These are phyloP conservation scores for Lasius fuliginosus DNA, from an alignment of 2,888 invertebrate genomes.

Conservation along the genomic window DNA sequence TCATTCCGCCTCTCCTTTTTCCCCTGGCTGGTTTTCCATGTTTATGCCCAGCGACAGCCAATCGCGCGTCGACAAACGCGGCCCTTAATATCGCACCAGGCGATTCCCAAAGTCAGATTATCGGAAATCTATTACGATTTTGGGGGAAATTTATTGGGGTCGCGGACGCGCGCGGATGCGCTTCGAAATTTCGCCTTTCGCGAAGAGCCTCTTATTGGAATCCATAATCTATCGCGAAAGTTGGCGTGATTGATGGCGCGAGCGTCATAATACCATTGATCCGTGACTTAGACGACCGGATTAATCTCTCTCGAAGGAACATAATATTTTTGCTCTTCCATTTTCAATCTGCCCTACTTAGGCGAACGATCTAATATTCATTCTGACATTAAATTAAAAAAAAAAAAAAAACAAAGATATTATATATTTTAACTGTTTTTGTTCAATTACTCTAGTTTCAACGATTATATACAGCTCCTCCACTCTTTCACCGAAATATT, in stretches of 20 bases:
- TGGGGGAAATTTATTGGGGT: conserved; percentile 29
- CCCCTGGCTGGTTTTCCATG: not conserved
- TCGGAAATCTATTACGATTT: conserved; percentile 53
- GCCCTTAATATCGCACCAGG: conserved; percentile 29
- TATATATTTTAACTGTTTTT: not conserved
- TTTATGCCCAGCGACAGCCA: conserved; percentile 10
- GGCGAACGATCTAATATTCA: not conserved
- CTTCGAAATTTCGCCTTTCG: conserved; percentile 33
- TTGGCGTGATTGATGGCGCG: conserved; percentile 32
- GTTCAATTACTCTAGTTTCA: not conserved
- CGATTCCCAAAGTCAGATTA: conserved; percentile 44
- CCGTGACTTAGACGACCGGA: not conserved
- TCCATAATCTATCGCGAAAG: conserved; percentile 42
- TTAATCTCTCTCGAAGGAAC: not conserved
- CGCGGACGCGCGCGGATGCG: not conserved
- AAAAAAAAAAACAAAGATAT: not conserved
- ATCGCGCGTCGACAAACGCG: conserved; percentile 16
- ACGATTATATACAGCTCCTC: not conserved
- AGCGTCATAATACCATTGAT: conserved; percentile 1
- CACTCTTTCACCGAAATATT: not conserved
- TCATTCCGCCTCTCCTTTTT: not conserved
- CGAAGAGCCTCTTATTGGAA: conserved; percentile 31
- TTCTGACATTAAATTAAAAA: not conserved
- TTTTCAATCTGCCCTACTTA: not conserved
- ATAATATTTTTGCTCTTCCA: not conserved